Evolutionary conservation across 2,888 invertebrate genomes (phyloP).

Genomic region (Oscheius sp.): DNA sequence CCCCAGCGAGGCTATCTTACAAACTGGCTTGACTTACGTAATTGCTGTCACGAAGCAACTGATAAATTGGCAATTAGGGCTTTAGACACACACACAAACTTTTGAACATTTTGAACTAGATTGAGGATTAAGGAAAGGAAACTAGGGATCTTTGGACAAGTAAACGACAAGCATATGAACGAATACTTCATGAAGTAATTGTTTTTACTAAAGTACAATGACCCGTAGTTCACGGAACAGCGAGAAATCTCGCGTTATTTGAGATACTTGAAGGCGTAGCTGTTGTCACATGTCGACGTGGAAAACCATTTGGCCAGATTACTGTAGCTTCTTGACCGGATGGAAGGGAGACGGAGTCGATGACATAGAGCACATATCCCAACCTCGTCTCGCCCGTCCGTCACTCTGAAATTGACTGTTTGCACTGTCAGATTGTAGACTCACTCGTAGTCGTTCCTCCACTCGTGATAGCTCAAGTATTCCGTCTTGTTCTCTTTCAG

Average conservation of each 20-base stretch:
- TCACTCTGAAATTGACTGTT: not conserved
- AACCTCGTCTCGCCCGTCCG: not conserved
- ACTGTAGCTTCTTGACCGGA: not conserved
- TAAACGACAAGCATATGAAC: too few relatives aligned
- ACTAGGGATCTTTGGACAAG: too few relatives aligned
- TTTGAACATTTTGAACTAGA: too few relatives aligned
- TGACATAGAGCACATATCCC: slow-evolving; percentile 22
- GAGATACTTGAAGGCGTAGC: slow-evolving; percentile 26
- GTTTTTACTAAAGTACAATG: too few relatives aligned
- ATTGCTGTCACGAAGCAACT: too few relatives aligned
- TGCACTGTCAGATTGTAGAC: not conserved
- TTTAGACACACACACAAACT: too few relatives aligned
- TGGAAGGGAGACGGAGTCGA: not conserved
- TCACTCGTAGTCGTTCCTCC: slow-evolving; percentile 52
- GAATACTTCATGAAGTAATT: too few relatives aligned
- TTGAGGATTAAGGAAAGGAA: too few relatives aligned
- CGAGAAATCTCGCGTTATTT: not conserved
- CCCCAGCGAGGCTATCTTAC: too few relatives aligned
- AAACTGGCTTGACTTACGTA: too few relatives aligned
- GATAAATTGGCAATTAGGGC: too few relatives aligned
- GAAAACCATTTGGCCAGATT: slow-evolving; percentile 17
- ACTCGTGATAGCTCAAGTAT: slow-evolving; percentile 52
- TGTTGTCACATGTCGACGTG: slow-evolving; percentile 11
- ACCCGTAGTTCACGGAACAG: too few relatives aligned
- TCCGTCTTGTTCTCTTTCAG: slow-evolving; percentile 44